Conservation (phyloP, 92 coral and sea anemone genomes). For the Epizoanthus scotinus region DNA sequence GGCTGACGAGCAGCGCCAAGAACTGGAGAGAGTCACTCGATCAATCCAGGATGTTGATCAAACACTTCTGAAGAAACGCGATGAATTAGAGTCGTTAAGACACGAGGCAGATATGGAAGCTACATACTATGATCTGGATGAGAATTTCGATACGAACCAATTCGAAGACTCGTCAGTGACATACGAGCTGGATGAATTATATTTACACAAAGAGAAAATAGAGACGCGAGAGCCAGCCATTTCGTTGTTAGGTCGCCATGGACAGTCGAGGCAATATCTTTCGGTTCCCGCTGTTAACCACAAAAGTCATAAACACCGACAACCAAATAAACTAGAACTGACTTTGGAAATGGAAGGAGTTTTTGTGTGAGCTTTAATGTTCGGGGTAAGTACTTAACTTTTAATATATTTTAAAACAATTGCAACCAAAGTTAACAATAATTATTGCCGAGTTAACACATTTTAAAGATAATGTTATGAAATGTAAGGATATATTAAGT, state of each 20-base stretch:
- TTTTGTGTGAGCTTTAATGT: neutral
- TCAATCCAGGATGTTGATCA: constrained; percentile 59
- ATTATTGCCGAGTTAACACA: too few relatives aligned
- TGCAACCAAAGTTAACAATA: too few relatives aligned
- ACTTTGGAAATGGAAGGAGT: constrained; percentile 8
- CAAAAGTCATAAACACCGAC: constrained; percentile 17
- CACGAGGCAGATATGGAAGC: constrained; percentile 44
- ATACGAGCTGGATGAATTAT: neutral
- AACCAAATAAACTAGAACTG: neutral
- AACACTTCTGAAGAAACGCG: constrained; percentile 46
- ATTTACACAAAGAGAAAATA: constrained; percentile 14
- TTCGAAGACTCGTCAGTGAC: constrained; percentile 26
- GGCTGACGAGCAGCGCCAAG: constrained; percentile 58
- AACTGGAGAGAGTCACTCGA: constrained; percentile 42
- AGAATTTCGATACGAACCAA: constrained; percentile 50
- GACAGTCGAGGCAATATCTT: constrained; percentile 29
- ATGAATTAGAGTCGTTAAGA: constrained; percentile 36
- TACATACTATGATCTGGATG: constrained; percentile 60
- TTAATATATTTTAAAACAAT: neutral
- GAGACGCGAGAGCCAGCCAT: constrained; percentile 5
- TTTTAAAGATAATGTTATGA: too few relatives aligned
- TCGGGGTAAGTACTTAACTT: neutral
- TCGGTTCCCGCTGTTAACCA: constrained; percentile 14
- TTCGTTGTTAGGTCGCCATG: constrained; percentile 20
- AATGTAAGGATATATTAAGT: too few relatives aligned